Base-by-base conservation (phyloP, 2,113 vertebrate genomes). In the Micronycteris hirsuta region DNA sequence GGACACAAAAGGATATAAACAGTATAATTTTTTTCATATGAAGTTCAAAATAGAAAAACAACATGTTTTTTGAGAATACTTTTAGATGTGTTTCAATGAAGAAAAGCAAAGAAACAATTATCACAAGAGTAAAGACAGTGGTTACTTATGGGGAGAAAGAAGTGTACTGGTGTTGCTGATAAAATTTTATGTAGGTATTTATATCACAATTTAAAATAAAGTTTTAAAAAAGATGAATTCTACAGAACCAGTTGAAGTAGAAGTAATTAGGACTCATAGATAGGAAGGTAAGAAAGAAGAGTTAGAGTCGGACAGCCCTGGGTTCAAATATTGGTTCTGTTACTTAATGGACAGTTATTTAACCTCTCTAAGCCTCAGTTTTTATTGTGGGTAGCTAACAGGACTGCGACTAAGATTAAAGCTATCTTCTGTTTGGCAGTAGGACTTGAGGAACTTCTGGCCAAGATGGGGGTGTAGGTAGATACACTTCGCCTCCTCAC, bases 311-410 rank as follows among this genome's bases (percentile, higher is more conserved):
- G 45, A 85, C 5, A 78, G 43, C 17, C 22, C 58, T 81, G 38
- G 11, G 33, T 94, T 86, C 77, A 95, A 84, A 91, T 70, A 14
- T 54, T 90, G 52, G 54, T 94, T 95, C 38, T 96, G 70, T 65
- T 94, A 71, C 14, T 93, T 85, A 52, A 24, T 71, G 61, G 89
- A 85, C 22, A 93, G 31, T 74, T 84, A 58, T 84, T 33, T 63
- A 77, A 94, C 65, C 33, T 74, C 38, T 77, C 54, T 77, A 88
- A 84, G 65, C 24, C 16, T 76, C n/a, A 71, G 16, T 86, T 92
- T 80, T 91, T 86, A 87, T 22, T 68, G 38, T 33, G 33, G 22
- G 54, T 7, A 20, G 8, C 13, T 43, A 92, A 58, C 7, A 83
- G 70, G 45, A 36, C 4, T 92, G 28, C 19, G 89, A 54, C 13